phyloP scores from a whole-genome alignment of 2,797 vertebrate species.

The Hemibagrus guttatus region DNA sequence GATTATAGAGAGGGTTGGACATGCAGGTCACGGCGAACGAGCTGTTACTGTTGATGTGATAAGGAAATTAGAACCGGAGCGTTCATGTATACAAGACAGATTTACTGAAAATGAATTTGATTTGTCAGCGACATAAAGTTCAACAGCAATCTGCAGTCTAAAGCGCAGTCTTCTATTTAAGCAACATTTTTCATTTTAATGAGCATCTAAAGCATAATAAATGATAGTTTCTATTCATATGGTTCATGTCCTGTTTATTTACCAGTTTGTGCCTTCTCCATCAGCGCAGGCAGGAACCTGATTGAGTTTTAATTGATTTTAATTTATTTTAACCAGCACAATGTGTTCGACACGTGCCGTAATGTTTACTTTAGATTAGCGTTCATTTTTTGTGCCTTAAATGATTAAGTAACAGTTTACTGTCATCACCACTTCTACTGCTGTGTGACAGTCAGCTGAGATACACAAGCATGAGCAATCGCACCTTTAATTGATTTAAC shows the following conservation, averaged over 20 bases:
- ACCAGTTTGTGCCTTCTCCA: no score
- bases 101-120: background rate
- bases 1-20: background rate
- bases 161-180: background rate
- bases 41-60: background rate
- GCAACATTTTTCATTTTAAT: background rate
- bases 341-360: no score
- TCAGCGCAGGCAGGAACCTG: background rate
- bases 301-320: no score
- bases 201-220: background rate
- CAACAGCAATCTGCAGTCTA: background rate
- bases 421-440: background rate
- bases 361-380: no score
- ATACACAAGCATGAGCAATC: background rate
- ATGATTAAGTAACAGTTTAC: no score
- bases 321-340: no score
- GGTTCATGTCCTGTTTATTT: background rate
- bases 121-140: background rate
- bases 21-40: background rate
- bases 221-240: background rate
- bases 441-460: background rate
- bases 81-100: background rate
- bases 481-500: background rate
- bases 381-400: no score
- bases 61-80: background rate